A percentile compares a stretch with the other conserved stretches of the same genome.
Conservation (phyloP, 2,113 vertebrate species). For the Misgurnus mizolepis region DNA sequence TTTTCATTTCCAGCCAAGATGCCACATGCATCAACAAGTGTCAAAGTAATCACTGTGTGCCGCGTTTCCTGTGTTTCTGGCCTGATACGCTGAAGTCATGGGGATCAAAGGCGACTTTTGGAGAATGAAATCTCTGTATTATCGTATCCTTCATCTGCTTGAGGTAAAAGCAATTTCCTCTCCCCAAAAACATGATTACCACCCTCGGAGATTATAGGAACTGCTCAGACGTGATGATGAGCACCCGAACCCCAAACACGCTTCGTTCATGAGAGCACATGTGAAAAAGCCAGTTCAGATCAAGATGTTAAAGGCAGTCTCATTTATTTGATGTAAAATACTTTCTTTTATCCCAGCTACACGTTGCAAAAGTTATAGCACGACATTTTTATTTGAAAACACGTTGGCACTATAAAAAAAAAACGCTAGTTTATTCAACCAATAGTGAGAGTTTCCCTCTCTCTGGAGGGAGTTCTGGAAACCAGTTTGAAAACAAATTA, state of each 20-base stretch:
- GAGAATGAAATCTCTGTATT: constrained; percentile 39
- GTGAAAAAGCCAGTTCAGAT: neutral
- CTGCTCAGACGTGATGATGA: constrained; percentile 5
- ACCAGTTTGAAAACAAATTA: too few species aligned
- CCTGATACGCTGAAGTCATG: constrained; percentile 36
- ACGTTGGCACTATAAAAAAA: too few species aligned
- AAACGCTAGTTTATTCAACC: too few species aligned
- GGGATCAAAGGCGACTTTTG: constrained; percentile 30
- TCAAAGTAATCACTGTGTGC: constrained; percentile 18
- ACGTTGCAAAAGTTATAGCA: too few species aligned
- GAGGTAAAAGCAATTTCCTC: constrained; percentile 51
- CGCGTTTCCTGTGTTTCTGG: constrained; percentile 21
- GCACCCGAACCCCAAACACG: constrained; percentile 31
- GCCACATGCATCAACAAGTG: constrained; percentile 12
- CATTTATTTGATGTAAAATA: too few species aligned
- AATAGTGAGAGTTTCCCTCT: neutral
- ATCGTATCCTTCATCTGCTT: constrained; percentile 45
- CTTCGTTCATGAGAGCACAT: neutral
- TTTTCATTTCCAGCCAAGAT: constrained; percentile 21
- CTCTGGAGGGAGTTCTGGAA: neutral
- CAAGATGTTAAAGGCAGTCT: too few species aligned
- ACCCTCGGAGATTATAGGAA: constrained; percentile 32
- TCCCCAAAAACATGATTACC: constrained; percentile 35
- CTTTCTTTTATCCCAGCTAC: too few species aligned
- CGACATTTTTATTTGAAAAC: too few species aligned